Percentiles rank a stretch among this genome's conserved stretches.
These are phyloP conservation scores for Leptura quadrifasciata DNA, from an alignment of 2,888 invertebrate genomes.

Conservation along the genomic window DNA sequence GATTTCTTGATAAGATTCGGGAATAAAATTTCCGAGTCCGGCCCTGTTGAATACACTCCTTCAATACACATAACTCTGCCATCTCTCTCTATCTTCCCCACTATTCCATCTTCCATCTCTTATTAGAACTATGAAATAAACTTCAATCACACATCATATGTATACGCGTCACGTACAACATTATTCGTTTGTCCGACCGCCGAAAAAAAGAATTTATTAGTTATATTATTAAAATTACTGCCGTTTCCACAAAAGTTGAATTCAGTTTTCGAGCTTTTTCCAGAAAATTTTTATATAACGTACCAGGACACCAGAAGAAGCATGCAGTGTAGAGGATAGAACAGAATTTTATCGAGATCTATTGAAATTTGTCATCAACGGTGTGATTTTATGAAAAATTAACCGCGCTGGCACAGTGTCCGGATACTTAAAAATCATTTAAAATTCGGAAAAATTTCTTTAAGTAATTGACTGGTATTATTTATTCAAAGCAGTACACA, in stretches of 20 bases:
- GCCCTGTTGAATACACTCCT: conserved; percentile 21
- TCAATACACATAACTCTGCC: neutral
- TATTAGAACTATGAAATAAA: conserved; percentile 23
- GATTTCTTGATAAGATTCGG: neutral
- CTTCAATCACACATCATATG: conserved; percentile 15
- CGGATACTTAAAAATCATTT: neutral
- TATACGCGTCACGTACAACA: conserved; percentile 6
- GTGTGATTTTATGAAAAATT: conserved; percentile 31
- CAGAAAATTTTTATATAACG: conserved; percentile 78
- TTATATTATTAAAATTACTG: conserved; percentile 72
- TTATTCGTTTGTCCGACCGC: conserved; percentile 9
- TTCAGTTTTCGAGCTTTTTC: conserved; percentile 77
- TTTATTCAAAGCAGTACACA: conserved; percentile 4
- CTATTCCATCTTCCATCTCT: conserved; percentile 12
- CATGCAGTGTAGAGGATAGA: conserved; percentile 57
- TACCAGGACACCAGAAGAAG: conserved; percentile 74
- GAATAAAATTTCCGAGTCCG: conserved; percentile 18
- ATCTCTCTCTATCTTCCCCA: conserved; percentile 7
- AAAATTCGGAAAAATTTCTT: neutral
- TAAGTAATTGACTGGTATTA: conserved; percentile 11
- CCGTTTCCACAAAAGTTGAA: conserved; percentile 74
- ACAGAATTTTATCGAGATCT: conserved; percentile 53
- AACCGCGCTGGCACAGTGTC: neutral
- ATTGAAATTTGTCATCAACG: conserved; percentile 45
- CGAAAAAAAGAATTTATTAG: conserved; percentile 67